These are phyloP conservation scores for Sapayoa aenigma DNA, from an alignment of 2,113 vertebrate genomes.

Conservation along the genomic window DNA sequence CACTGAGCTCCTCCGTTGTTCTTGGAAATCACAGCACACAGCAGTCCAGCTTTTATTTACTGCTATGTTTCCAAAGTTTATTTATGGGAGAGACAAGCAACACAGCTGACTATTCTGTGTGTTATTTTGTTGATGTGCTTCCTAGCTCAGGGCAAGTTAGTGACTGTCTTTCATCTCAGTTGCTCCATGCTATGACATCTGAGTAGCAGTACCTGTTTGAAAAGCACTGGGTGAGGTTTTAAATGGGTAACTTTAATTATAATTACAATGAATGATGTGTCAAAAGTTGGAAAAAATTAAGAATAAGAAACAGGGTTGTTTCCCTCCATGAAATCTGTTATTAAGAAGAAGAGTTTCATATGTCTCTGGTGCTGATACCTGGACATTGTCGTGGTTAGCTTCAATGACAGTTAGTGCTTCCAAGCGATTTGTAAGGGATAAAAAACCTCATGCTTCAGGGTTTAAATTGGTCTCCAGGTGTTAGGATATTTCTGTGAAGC, in stretches of 20 bases:
- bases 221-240: neutral
- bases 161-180: neutral
- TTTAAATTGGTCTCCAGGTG: neutral
- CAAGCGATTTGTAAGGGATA: neutral
- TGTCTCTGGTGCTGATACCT: neutral
- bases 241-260: neutral
- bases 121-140: neutral
- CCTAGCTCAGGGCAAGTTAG: neutral
- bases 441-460: neutral
- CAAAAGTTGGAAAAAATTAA: neutral
- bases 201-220: neutral
- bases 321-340: fast-evolving
- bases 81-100: neutral
- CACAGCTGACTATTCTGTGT: neutral
- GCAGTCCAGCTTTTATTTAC: neutral
- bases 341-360: neutral
- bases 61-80: neutral
- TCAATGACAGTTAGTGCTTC: neutral
- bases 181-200: neutral
- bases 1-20: neutral
- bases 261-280: neutral
- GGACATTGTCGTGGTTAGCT: neutral
- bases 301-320: neutral
- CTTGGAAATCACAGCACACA: neutral
- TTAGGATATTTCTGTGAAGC: neutral